Conservation (phyloP, 2,797 vertebrate species). For the Pangasius macronema region DNA sequence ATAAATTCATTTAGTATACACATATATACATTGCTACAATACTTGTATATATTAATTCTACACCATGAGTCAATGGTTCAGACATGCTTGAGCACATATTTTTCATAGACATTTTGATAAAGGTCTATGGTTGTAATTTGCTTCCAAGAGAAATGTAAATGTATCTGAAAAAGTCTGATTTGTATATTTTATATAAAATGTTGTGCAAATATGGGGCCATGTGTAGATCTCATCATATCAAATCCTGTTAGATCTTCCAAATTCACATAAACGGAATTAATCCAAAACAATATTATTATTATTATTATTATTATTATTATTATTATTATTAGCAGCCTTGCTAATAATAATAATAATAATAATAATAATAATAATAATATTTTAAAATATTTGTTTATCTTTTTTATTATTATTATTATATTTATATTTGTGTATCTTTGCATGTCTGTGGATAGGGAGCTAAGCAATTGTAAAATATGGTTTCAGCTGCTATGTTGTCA, state of each 20-base stretch:
- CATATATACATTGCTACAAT: neutral
- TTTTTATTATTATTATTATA: neutral
- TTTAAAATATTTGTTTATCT: no score
- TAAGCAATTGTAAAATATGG: neutral
- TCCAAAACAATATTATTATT: neutral
- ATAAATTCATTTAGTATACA: neutral
- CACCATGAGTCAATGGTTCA: neutral
- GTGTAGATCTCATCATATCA: no score
- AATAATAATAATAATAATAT: no score
- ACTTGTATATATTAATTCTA: neutral
- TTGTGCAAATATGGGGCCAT: no score
- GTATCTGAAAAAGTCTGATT: neutral
- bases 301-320: neutral
- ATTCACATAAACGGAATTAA: neutral
- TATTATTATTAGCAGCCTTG: no score
- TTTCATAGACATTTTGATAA: neutral
- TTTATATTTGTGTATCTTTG: neutral
- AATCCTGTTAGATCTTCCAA: no score
- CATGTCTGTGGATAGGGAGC: neutral
- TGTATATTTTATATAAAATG: no score
- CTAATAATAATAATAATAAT: no score
- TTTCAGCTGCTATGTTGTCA: no score
- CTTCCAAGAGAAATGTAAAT: neutral
- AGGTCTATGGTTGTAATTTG: neutral
- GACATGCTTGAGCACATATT: neutral